These are phyloP conservation scores for Lynx canadensis DNA, from an alignment of 2,113 vertebrate species.

Conservation along the genomic window DNA sequence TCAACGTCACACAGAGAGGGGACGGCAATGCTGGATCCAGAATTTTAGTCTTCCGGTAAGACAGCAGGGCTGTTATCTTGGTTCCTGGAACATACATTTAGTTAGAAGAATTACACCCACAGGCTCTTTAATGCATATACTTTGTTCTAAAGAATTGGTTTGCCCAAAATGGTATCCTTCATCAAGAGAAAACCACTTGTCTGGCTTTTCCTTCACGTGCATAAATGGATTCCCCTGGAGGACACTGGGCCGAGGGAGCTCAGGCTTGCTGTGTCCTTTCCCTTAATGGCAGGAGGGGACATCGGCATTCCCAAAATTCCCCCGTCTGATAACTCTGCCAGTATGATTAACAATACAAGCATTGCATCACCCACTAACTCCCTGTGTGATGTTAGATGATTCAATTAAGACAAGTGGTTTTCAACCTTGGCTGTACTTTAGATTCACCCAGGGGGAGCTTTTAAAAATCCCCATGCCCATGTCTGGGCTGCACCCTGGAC, in stretches of 20 bases:
- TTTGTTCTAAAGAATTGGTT: constrained; percentile 6
- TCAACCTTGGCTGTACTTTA: constrained; percentile 46
- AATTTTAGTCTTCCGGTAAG: not conserved
- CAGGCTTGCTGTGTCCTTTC: not conserved
- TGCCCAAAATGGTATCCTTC: not conserved
- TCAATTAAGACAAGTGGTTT: constrained; percentile 71
- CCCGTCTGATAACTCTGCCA: not conserved
- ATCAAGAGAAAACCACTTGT: not conserved
- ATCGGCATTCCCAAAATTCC: constrained; percentile 40
- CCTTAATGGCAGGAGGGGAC: not conserved
- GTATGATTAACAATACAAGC: not conserved
- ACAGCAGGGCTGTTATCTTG: not conserved
- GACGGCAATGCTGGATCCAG: not conserved
- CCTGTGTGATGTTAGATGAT: constrained; percentile 46
- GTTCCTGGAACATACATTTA: not conserved
- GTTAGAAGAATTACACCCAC: not conserved
- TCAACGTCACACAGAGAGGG: not conserved
- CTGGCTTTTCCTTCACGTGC: not conserved
- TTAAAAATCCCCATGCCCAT: constrained; percentile 21
- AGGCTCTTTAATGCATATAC: not conserved
- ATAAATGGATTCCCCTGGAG: not conserved
- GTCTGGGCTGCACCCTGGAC: not conserved
- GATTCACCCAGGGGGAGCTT: constrained; percentile 42
- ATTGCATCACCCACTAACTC: not conserved
- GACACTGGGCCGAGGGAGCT: not conserved